phyloP scores from a whole-genome alignment of 2,888 invertebrate species.

The Ichneumon xanthorius region DNA sequence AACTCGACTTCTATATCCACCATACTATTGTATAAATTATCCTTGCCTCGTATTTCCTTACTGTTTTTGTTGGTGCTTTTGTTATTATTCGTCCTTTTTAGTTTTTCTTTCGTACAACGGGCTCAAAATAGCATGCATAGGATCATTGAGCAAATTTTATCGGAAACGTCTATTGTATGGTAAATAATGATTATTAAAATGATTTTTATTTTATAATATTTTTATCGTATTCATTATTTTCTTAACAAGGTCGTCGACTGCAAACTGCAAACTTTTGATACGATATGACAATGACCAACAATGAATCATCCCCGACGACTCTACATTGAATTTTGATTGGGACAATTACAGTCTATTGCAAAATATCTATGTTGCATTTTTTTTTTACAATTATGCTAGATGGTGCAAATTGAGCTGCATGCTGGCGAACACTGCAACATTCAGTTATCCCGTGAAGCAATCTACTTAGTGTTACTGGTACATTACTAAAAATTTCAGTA shows the following conservation, averaged over 20 bases:
- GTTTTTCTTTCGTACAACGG: no score
- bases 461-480: not conserved
- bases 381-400: no score
- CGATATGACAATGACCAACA: no score
- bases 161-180: no score
- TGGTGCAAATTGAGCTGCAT: no score
- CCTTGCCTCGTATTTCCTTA: not conserved
- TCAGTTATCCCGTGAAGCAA: not conserved
- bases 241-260: not conserved
- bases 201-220: not conserved
- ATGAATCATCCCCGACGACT: no score
- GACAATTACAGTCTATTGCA: no score
- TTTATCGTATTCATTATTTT: not conserved
- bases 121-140: no score
- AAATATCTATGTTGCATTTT: no score
- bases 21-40: not conserved
- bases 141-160: no score
- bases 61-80: not conserved
- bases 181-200: not conserved
- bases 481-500: not conserved
- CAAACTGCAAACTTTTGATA: not conserved
- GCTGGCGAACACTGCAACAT: not conserved
- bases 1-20: conserved; percentile 12
- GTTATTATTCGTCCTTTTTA: not conserved
- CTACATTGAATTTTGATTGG: no score